These are phyloP conservation scores for Cyprinella venusta DNA, from an alignment of 2,797 vertebrate species.

Conservation along the genomic window DNA sequence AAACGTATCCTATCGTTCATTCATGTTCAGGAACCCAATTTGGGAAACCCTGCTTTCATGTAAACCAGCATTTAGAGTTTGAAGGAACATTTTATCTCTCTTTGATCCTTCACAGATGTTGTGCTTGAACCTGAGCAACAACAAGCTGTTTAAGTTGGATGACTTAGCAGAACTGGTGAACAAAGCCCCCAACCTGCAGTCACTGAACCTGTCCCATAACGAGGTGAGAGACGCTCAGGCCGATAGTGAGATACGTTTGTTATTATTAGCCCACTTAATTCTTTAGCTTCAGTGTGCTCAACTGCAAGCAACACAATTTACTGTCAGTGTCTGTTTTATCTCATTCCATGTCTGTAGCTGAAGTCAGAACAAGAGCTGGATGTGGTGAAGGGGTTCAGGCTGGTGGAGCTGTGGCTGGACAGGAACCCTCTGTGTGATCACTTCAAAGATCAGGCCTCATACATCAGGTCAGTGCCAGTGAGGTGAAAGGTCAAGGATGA, in stretches of 20 bases:
- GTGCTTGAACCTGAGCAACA: constrained; percentile 86
- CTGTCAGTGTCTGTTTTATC: background rate
- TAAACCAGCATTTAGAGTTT: background rate
- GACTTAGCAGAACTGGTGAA: constrained; percentile 79
- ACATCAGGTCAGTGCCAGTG: constrained; percentile 86
- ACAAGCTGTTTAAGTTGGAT: constrained; percentile 84
- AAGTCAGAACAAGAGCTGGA: constrained; percentile 88
- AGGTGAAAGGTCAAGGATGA: background rate
- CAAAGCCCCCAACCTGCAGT: constrained; percentile 84
- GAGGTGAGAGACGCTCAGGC: constrained; percentile 74
- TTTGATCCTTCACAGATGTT: constrained; percentile 72
- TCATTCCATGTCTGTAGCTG: constrained; percentile 71
- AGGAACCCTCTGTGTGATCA: constrained; percentile 84
- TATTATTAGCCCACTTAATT: background rate
- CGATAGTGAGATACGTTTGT: background rate
- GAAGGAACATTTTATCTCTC: background rate
- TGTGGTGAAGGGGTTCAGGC: constrained; percentile 86
- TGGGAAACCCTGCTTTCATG: background rate
- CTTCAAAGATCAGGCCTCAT: constrained; percentile 86
- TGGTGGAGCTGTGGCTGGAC: constrained; percentile 89
- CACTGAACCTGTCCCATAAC: constrained; percentile 87
- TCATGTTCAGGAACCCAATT: background rate
- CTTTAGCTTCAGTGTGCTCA: background rate
- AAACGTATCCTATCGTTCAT: too few relatives aligned
- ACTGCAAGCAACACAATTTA: background rate